Conservation (phyloP, 2,797 vertebrate species). For the Tamandua tetradactyla region DNA sequence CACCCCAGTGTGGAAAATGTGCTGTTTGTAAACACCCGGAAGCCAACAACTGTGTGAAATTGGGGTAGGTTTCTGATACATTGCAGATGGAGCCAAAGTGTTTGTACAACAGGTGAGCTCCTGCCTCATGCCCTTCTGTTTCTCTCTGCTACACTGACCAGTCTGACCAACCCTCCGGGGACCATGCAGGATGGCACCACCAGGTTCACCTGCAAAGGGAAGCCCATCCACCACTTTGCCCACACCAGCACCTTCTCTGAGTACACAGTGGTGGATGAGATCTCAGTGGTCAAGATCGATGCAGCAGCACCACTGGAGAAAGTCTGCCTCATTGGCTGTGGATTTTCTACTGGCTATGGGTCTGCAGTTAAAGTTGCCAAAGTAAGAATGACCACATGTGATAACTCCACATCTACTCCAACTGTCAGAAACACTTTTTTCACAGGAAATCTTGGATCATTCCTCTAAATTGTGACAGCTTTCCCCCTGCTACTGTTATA, state of each 20-base stretch:
- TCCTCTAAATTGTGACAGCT: neutral
- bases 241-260: too few relatives aligned
- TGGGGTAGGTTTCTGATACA: slow-evolving; percentile 76
- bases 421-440: neutral
- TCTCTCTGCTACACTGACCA: slow-evolving; percentile 48
- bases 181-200: slow-evolving; percentile 82
- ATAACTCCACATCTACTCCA: neutral
- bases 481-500: neutral
- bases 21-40: slow-evolving; percentile 72
- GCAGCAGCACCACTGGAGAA: slow-evolving; percentile 86
- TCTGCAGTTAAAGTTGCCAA: slow-evolving; percentile 88
- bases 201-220: slow-evolving; percentile 85
- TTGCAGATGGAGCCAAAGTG: neutral
- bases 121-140: neutral
- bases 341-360: slow-evolving; percentile 90
- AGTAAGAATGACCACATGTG: slow-evolving; percentile 74
- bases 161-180: neutral
- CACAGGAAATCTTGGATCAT: neutral
- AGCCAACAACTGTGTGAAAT: slow-evolving; percentile 78
- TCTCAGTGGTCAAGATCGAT: slow-evolving; percentile 85
- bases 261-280: too few relatives aligned
- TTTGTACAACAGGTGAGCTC: neutral
- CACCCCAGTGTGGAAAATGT: slow-evolving; percentile 85
- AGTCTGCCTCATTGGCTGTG: slow-evolving; percentile 90
- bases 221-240: too few relatives aligned